Base-by-base conservation (phyloP, 2,888 invertebrate genomes). In the Epinotia nisella region DNA sequence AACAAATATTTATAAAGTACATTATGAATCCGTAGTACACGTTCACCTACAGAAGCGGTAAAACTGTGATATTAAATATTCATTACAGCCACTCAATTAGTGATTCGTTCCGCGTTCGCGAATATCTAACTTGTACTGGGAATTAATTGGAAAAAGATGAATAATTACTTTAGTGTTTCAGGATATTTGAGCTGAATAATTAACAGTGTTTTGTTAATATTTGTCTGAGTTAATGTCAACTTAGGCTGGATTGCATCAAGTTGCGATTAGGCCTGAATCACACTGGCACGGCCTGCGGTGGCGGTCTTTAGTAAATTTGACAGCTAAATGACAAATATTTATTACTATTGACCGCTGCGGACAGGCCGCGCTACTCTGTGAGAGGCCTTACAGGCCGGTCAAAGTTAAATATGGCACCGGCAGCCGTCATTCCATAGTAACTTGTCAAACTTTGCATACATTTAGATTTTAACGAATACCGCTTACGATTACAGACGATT, bases 101-200 rank as follows among this genome's bases (percentile, higher is more conserved):
- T 29, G 49, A 72, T 72, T 66, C 71, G 53, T 55, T 61, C 19
- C 66, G 67, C 71, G 66, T 67, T 55, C 55, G 61, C 55, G 61
- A 67, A 72, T 72, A 61, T 55, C 67, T 41, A 67, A 67, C 61
- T 67, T 66, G 55, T 60, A 61, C 60, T n/a, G 60, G n/a, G 45
- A 49, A 55, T 67, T 67, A 61, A 72, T 67, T 67, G 61, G 60
- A 67, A 72, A 72, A 67, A 72, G 60, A 59, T 65, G 65, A 60
- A 66, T 65, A 66, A 71, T 65, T 71, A 61, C 60, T 66, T 45
- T 65, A 64, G 35, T 66, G 53, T 39, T 58, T 53, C 24, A 65
- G 51, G 41, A 65, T 65, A 59, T 66, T 71, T 51, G 51, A 35
- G 24, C 19, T 1, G 59, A 45, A 67, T 72, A 67, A 72, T 72